Conservation (phyloP, 2,888 invertebrate genomes). For the Cacoxenus indagator region DNA sequence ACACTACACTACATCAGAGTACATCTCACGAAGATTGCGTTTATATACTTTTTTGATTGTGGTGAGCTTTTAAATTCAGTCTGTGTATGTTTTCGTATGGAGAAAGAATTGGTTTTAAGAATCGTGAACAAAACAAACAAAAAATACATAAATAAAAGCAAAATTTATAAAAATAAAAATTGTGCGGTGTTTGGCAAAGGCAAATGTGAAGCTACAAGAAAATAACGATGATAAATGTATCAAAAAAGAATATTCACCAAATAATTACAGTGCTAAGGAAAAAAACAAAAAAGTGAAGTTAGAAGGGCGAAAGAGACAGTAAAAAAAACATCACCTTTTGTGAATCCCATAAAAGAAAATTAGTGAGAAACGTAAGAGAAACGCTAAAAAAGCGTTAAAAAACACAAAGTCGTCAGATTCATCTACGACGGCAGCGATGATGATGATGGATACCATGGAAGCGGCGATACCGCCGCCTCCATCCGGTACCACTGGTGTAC, state of each 20-base stretch:
- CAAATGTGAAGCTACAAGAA: conserved; percentile 7
- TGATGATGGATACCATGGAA: conserved; percentile 67
- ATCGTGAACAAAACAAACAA: conserved; percentile 35
- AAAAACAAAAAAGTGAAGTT: conserved; percentile 32
- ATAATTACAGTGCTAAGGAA: conserved; percentile 17
- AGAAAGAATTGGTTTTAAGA: conserved; percentile 14
- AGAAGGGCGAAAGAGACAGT: conserved; percentile 11
- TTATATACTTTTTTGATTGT: background rate
- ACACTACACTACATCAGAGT: background rate
- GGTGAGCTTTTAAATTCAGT: conserved; percentile 23
- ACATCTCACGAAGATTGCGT: background rate
- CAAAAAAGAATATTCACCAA: conserved; percentile 20
- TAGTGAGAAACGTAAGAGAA: background rate
- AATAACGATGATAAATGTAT: conserved; percentile 27
- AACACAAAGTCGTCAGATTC: background rate
- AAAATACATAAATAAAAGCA: conserved; percentile 43
- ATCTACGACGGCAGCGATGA: conserved; percentile 49
- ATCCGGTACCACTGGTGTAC: conserved; percentile 20
- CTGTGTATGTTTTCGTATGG: conserved; percentile 31
- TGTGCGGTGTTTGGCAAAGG: conserved; percentile 4
- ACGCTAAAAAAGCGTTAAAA: conserved; percentile 12
- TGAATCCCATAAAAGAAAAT: conserved; percentile 31
- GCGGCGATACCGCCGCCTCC: conserved; percentile 16
- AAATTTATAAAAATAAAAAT: conserved; percentile 38
- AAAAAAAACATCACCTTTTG: conserved; percentile 35